Conservation (phyloP, 2,888 invertebrate genomes). For the Aleiodes testaceus region DNA sequence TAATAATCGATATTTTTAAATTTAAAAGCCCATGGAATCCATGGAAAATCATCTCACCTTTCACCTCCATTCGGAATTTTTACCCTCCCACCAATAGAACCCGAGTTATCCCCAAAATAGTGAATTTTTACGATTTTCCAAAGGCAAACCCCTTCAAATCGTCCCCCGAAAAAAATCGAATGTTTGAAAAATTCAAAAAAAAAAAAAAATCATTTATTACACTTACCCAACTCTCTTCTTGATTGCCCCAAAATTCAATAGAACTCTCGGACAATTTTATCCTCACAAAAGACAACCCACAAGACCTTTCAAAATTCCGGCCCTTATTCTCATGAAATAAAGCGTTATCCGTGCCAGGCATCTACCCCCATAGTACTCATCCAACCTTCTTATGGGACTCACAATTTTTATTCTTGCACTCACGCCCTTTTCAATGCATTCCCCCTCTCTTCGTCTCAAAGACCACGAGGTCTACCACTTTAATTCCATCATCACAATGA, state of each 20-base stretch:
- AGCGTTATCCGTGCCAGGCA: constrained; percentile 66
- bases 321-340: constrained; percentile 70
- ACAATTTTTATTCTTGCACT: constrained; percentile 37
- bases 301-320: constrained; percentile 55
- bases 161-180: too few species aligned
- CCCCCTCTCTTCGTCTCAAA: constrained; percentile 54
- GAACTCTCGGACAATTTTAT: background rate
- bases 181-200: too few species aligned
- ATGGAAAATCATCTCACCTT: too few species aligned
- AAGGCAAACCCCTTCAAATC: too few species aligned
- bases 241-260: background rate
- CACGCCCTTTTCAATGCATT: constrained; percentile 46
- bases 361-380: constrained; percentile 67
- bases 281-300: constrained; percentile 16
- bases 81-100: too few species aligned
- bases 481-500: constrained; percentile 24
- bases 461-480: constrained; percentile 17
- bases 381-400: constrained; percentile 44
- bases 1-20: too few species aligned
- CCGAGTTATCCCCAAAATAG: too few species aligned
- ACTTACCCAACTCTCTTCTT: background rate
- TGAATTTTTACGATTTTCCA: too few species aligned
- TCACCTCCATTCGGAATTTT: too few species aligned
- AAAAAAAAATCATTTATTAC: constrained; percentile 1
- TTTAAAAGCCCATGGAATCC: too few species aligned